These are phyloP conservation scores for Aurelia sp. DNA, from an alignment of 30 jellyfish, hydroid and myxozoan species.

Conservation along the genomic window DNA sequence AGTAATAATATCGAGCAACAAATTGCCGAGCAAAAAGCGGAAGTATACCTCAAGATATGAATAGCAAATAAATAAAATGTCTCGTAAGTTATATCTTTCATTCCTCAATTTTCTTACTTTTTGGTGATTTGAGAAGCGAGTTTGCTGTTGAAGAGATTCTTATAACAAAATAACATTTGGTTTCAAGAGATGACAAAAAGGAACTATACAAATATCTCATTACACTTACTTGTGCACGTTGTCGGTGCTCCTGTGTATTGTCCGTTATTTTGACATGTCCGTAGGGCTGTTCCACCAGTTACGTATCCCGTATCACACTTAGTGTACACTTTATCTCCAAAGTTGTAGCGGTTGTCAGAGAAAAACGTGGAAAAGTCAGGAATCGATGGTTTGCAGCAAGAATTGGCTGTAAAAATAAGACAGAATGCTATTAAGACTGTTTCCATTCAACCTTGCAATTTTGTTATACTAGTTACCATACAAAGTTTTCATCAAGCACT, in stretches of 20 bases:
- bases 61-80: no score
- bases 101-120: no score
- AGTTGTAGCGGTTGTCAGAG: conserved; percentile 68
- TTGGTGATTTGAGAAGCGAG: no score
- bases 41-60: no score
- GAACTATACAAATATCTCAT: background rate
- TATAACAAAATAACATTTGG: no score
- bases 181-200: background rate
- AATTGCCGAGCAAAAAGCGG: no score
- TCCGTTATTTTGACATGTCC: conserved; percentile 75
- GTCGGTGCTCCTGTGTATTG: conserved; percentile 83
- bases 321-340: conserved; percentile 76
- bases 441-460: no score
- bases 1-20: no score
- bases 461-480: background rate
- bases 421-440: background rate
- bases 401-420: conserved; percentile 53
- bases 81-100: no score
- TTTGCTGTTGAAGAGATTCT: no score
- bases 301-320: conserved; percentile 77
- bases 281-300: conserved; percentile 73
- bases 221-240: conserved; percentile 84
- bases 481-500: background rate
- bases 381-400: conserved; percentile 91
- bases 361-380: conserved; percentile 65